A percentile compares a stretch with the other conserved stretches of the same genome.
Conservation (phyloP, 23 tunicate genomes). For the Pegea sp. region DNA sequence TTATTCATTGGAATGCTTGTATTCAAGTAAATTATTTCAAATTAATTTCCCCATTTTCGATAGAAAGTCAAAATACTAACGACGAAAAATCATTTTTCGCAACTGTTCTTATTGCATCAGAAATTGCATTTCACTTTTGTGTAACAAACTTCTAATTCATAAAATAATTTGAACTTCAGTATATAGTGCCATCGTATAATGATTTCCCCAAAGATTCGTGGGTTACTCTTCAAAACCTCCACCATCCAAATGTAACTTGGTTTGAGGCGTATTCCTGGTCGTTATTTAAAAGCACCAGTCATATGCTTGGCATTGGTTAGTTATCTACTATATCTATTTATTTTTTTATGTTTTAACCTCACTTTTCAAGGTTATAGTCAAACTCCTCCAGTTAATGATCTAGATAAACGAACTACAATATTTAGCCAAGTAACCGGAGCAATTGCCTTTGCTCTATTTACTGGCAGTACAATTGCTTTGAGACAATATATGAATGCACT, state of each 20-base stretch:
- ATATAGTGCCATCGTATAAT: conserved; percentile 55
- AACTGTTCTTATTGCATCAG: not conserved
- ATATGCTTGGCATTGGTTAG: conserved; percentile 87
- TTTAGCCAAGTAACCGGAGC: not conserved
- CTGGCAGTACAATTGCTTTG: conserved; percentile 49
- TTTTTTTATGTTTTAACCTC: no score
- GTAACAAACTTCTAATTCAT: not conserved
- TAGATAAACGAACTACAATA: not conserved
- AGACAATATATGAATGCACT: conserved; percentile 46
- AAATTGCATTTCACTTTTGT: not conserved
- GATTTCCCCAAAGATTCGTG: conserved; percentile 65
- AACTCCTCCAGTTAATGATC: not conserved
- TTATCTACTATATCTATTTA: not conserved
- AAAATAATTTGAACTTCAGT: conserved; percentile 19
- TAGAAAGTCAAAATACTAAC: no score
- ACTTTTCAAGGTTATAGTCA: not conserved
- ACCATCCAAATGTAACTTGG: conserved; percentile 49
- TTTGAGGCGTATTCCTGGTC: conserved; percentile 83
- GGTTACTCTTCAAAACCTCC: conserved; percentile 47
- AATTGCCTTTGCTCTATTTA: conserved; percentile 41
- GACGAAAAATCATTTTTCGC: no score
- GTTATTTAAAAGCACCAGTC: conserved; percentile 64
- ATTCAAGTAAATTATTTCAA: conserved; percentile 27
- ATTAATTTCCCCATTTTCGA: no score
- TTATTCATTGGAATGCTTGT: conserved; percentile 64